These are phyloP conservation scores for Rugalucina vietnamica DNA, from an alignment of 2,888 invertebrate genomes.

Conservation along the genomic window DNA sequence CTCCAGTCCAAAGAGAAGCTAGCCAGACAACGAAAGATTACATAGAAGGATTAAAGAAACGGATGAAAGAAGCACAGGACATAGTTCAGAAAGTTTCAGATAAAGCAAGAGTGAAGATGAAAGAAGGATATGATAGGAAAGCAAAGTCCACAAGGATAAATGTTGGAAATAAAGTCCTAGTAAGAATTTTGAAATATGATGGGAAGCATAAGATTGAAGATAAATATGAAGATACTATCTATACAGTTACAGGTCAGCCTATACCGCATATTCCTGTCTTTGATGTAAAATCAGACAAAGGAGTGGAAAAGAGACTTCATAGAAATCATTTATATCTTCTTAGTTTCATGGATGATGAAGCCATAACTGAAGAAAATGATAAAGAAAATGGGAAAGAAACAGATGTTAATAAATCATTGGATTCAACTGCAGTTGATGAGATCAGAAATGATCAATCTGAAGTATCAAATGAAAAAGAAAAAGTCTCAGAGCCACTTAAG, in stretches of 20 bases:
- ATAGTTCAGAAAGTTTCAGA: neutral
- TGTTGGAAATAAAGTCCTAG: conserved; percentile 23
- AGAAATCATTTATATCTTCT: conserved; percentile 26
- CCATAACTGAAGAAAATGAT: neutral
- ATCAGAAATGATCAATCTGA: neutral
- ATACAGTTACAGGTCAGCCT: conserved; percentile 1
- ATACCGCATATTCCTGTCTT: conserved; percentile 3
- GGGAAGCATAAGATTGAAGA: conserved; percentile 30
- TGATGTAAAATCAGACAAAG: neutral
- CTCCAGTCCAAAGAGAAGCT: neutral
- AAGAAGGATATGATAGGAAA: conserved; percentile 3
- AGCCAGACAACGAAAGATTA: conserved; percentile 13
- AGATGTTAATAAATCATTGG: too few relatives aligned
- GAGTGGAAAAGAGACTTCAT: conserved; percentile 28
- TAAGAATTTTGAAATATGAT: conserved; percentile 16
- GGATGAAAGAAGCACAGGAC: neutral
- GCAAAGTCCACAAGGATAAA: conserved; percentile 5
- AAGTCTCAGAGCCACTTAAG: too few relatives aligned
- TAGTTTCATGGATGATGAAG: neutral
- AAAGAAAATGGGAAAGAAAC: neutral
- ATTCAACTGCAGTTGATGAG: neutral
- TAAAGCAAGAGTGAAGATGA: neutral
- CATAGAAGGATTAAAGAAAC: conserved; percentile 15
- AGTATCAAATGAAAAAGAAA: neutral
- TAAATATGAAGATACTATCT: conserved; percentile 9